phyloP scores from a whole-genome alignment of 2,113 vertebrate genomes.

The Haemorhous mexicanus region DNA sequence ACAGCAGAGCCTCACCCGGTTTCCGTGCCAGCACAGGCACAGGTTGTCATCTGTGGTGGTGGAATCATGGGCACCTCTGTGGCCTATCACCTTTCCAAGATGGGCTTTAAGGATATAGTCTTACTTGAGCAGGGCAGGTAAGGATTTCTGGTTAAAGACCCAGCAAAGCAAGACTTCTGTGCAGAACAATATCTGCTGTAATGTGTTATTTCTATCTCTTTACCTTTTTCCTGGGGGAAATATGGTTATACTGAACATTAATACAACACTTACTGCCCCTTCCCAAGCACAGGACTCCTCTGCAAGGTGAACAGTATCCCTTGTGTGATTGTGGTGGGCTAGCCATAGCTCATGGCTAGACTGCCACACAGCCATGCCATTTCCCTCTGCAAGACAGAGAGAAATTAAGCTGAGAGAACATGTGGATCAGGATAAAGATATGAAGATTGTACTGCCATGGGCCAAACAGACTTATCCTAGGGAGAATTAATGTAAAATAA shows the following conservation, averaged over 20 bases:
- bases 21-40: conserved; percentile 82
- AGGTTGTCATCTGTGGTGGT: conserved; percentile 94
- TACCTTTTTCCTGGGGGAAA: background rate
- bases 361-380: fast-evolving
- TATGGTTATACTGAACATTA: background rate
- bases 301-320: background rate
- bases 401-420: background rate
- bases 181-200: fast-evolving
- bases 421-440: background rate
- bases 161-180: fast-evolving
- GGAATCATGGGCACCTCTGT: conserved; percentile 93
- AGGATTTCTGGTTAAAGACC: conserved; percentile 13
- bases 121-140: conserved; percentile 97
- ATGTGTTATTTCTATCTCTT: background rate
- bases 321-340: background rate
- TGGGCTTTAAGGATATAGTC: conserved; percentile 93
- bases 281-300: background rate
- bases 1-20: conserved; percentile 56
- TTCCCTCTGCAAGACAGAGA: background rate
- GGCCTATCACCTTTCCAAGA: conserved; percentile 92
- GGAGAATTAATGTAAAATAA: background rate
- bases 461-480: background rate
- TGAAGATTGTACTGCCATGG: fast-evolving
- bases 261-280: fast-evolving
- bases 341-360: background rate